phyloP scores from a whole-genome alignment of 2,113 vertebrate genomes.

The Kryptolebias marmoratus region DNA sequence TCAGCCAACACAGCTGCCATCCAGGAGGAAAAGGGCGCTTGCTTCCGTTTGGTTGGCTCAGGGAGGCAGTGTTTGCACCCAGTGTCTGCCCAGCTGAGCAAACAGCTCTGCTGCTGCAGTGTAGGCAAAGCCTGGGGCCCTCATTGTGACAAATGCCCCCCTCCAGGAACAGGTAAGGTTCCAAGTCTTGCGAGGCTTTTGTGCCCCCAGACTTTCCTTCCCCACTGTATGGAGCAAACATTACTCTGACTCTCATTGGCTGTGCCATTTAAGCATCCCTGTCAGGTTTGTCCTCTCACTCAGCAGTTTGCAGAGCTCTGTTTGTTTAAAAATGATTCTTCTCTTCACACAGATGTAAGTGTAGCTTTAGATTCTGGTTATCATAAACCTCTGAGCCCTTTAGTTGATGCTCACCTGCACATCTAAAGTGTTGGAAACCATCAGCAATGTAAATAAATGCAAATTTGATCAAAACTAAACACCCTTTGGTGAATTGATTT shows the following conservation, averaged over 20 bases:
- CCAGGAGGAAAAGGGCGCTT: slow-evolving; percentile 94
- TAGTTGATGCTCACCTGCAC: too few relatives aligned
- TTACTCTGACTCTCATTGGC: not conserved
- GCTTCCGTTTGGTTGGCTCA: slow-evolving; percentile 93
- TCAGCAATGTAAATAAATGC: too few relatives aligned
- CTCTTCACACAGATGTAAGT: too few relatives aligned
- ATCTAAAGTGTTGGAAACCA: too few relatives aligned
- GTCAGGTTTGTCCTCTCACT: not conserved
- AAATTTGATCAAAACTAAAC: too few relatives aligned
- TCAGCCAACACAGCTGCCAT: slow-evolving; percentile 88
- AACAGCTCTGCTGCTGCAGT: slow-evolving; percentile 98
- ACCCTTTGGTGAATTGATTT: too few relatives aligned
- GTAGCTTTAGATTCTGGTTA: too few relatives aligned
- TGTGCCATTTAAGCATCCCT: not conserved
- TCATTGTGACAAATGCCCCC: slow-evolving; percentile 93
- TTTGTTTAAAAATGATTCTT: too few relatives aligned
- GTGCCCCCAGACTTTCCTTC: not conserved
- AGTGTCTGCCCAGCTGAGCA: slow-evolving; percentile 95
- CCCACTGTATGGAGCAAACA: slow-evolving; percentile 3
- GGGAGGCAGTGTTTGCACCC: slow-evolving; percentile 96
- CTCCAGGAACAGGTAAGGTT: slow-evolving; percentile 95
- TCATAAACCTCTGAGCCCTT: too few relatives aligned
- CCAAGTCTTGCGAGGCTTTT: slow-evolving; percentile 23
- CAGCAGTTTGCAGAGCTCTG: too few relatives aligned
- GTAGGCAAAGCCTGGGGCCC: slow-evolving; percentile 99